Conservation (phyloP, 2,113 vertebrate genomes). For the Chrysemys picta region DNA sequence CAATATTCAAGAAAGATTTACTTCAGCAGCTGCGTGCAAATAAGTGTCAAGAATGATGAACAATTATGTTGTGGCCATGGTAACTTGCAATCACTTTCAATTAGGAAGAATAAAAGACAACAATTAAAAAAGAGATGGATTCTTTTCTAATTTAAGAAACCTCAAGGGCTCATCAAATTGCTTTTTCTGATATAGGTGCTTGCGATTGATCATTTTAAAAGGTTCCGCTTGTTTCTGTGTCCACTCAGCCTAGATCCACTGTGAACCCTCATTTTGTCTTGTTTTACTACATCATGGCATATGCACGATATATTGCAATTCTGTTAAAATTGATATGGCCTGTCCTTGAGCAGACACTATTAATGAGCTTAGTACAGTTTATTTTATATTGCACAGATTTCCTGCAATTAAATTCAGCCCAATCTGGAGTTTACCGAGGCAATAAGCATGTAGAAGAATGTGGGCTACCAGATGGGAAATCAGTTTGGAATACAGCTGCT, state of each 20-base stretch:
- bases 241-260: background rate
- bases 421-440: background rate
- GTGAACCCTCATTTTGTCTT: background rate
- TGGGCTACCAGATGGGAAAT: background rate
- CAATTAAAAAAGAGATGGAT: conserved; percentile 50
- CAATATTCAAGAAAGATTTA: background rate
- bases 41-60: conserved; percentile 7
- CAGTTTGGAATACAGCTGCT: background rate
- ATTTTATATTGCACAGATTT: background rate
- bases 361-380: background rate
- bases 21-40: conserved; percentile 13
- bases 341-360: background rate
- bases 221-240: background rate
- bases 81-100: conserved; percentile 60
- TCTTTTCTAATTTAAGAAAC: conserved; percentile 6
- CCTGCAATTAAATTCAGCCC: background rate
- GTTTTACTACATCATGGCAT: background rate
- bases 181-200: background rate
- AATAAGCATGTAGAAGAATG: background rate
- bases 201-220: background rate
- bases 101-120: conserved; percentile 50
- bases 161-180: background rate
- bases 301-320: background rate
- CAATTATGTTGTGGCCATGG: conserved; percentile 39
- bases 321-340: background rate